Percentiles rank a stretch among this genome's conserved stretches.
Conservation (phyloP, 2,113 vertebrate species). For the Hydropotes inermis region DNA sequence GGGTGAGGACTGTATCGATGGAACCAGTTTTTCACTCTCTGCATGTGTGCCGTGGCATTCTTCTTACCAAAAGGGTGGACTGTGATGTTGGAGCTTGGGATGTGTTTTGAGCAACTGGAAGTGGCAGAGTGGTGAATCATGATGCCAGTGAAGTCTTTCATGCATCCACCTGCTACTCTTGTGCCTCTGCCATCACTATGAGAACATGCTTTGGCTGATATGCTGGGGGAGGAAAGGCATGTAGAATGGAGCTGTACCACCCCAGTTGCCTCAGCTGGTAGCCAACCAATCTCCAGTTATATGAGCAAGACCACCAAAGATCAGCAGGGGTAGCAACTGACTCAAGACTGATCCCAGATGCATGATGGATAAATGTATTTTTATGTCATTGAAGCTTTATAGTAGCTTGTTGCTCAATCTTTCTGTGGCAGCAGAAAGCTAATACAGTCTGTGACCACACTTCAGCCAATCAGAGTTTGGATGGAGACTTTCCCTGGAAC, state of each 20-base stretch:
- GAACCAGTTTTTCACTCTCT: not conserved
- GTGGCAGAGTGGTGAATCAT: accelerated
- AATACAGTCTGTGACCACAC: not conserved
- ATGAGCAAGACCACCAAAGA: not conserved
- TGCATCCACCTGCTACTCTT: not conserved
- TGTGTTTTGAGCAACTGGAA: not conserved
- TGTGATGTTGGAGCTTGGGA: accelerated
- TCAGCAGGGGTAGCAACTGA: not conserved
- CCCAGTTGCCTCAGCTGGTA: not conserved
- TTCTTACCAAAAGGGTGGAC: not conserved
- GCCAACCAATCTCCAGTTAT: not conserved
- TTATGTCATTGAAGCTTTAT: not conserved
- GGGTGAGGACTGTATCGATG: accelerated
- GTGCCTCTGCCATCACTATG: not conserved
- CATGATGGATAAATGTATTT: not conserved
- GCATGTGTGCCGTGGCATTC: not conserved
- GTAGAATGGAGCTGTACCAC: not conserved
- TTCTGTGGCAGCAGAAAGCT: not conserved
- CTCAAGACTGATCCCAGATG: not conserved
- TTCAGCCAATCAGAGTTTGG: not conserved
- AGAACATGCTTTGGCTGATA: not conserved
- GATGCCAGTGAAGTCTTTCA: not conserved
- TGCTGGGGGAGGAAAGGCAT: not conserved
- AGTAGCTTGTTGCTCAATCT: not conserved
- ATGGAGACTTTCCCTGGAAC: not conserved